Percentiles rank a stretch among this genome's conserved stretches.
Conservation (phyloP, 2,888 invertebrate genomes). For the Hartigia nigra region DNA sequence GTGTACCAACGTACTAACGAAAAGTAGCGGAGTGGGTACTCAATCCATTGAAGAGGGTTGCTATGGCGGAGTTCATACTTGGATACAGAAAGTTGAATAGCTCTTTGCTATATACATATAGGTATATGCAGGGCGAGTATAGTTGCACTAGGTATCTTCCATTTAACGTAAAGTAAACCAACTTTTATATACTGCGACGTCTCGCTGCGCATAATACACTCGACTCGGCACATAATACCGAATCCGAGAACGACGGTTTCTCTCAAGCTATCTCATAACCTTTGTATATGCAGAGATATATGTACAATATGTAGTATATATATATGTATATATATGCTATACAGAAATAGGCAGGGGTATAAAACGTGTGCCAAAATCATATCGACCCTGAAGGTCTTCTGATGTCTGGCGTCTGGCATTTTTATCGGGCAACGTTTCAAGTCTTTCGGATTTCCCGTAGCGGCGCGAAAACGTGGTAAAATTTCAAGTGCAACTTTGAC, state of each 20-base stretch:
- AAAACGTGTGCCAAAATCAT: conserved; percentile 60
- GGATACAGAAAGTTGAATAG: conserved; percentile 46
- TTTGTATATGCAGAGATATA: conserved; percentile 4
- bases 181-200: conserved; percentile 57
- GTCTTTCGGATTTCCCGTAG: neutral
- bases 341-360: conserved; percentile 27
- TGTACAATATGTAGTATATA: conserved; percentile 4
- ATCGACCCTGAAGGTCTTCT: conserved; percentile 47
- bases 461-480: neutral
- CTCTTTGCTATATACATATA: conserved; percentile 25
- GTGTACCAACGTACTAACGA: neutral
- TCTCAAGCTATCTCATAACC: neutral
- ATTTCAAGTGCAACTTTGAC: neutral
- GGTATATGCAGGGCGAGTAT: conserved; percentile 8
- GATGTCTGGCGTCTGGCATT: conserved; percentile 47
- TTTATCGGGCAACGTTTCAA: conserved; percentile 35
- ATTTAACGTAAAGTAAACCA: conserved; percentile 55
- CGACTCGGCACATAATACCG: conserved; percentile 47
- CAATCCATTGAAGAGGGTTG: conserved; percentile 34
- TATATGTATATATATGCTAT: conserved; percentile 16
- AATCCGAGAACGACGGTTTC: conserved; percentile 28
- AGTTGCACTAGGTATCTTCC: conserved; percentile 35
- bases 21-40: conserved; percentile 8
- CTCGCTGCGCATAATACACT: conserved; percentile 51
- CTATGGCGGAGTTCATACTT: conserved; percentile 9